Conservation (phyloP, 2,888 invertebrate species). For the Ophraella communa region DNA sequence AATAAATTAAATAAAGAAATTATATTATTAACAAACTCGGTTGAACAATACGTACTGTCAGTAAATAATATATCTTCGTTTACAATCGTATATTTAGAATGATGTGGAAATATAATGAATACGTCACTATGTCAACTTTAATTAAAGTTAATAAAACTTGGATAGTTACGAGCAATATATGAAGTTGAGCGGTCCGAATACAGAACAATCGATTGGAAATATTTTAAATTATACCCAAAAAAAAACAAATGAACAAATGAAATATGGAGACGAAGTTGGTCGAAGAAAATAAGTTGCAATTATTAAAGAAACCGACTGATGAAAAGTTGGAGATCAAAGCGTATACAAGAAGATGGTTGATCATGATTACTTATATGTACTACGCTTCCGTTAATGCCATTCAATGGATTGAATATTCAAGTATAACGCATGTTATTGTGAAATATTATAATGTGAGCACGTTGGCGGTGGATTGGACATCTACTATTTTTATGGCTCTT, state of each 20-base stretch:
- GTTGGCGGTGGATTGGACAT: constrained; percentile 89
- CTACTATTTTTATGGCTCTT: constrained; percentile 93
- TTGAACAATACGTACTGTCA: background rate
- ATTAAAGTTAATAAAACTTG: constrained; percentile 6
- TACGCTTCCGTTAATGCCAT: constrained; percentile 90
- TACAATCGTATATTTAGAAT: background rate
- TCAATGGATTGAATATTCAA: constrained; percentile 96
- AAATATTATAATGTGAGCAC: constrained; percentile 76
- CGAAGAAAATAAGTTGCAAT: constrained; percentile 9
- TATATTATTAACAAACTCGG: background rate
- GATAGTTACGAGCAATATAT: background rate
- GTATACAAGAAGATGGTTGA: constrained; percentile 79
- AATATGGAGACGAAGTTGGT: constrained; percentile 17
- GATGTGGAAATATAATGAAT: constrained; percentile 3
- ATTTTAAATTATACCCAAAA: no score
- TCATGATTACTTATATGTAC: constrained; percentile 81
- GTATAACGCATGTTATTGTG: constrained; percentile 82
- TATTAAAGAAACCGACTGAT: constrained; percentile 19
- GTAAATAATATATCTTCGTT: background rate
- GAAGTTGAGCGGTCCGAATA: background rate
- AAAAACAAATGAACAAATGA: background rate
- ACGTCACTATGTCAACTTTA: constrained; percentile 7
- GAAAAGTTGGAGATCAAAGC: constrained; percentile 61
- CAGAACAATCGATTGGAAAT: background rate
- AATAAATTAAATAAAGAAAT: background rate